phyloP scores from a whole-genome alignment of 2,888 invertebrate species.

The Acanthosepion esculentum region DNA sequence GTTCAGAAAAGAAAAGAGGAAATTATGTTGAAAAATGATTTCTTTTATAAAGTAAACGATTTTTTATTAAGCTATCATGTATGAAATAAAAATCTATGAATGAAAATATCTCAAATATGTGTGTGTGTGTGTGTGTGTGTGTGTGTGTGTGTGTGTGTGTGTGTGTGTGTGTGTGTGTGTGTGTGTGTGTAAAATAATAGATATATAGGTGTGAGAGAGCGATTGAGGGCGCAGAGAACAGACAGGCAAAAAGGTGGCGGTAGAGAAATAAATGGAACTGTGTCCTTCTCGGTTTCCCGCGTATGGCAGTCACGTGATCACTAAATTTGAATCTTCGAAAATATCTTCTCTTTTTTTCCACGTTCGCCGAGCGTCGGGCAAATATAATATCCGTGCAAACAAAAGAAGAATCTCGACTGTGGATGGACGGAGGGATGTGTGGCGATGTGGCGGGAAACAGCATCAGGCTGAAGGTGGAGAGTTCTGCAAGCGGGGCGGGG shows the following conservation, averaged over 20 bases:
- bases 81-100: too few relatives aligned
- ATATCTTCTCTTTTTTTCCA: neutral
- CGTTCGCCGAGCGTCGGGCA: neutral
- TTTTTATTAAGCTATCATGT: too few relatives aligned
- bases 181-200: too few relatives aligned
- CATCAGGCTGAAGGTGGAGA: neutral
- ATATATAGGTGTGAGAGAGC: too few relatives aligned
- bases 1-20: too few relatives aligned
- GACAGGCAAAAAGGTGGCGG: neutral
- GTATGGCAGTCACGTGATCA: neutral
- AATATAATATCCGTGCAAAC: slow-evolving; percentile 33
- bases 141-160: too few relatives aligned
- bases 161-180: too few relatives aligned
- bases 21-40: too few relatives aligned
- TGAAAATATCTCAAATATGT: neutral
- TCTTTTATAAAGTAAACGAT: too few relatives aligned
- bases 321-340: slow-evolving; percentile 33
- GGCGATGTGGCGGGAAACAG: neutral
- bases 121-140: too few relatives aligned
- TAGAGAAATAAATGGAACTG: neutral
- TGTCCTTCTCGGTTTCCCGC: neutral
- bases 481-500: neutral
- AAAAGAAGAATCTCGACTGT: neutral
- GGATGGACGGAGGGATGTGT: neutral
- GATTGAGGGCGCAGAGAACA: neutral